phyloP scores from a whole-genome alignment of 1,140 invertebrate species.

The Leptestheria dahalacensis region DNA sequence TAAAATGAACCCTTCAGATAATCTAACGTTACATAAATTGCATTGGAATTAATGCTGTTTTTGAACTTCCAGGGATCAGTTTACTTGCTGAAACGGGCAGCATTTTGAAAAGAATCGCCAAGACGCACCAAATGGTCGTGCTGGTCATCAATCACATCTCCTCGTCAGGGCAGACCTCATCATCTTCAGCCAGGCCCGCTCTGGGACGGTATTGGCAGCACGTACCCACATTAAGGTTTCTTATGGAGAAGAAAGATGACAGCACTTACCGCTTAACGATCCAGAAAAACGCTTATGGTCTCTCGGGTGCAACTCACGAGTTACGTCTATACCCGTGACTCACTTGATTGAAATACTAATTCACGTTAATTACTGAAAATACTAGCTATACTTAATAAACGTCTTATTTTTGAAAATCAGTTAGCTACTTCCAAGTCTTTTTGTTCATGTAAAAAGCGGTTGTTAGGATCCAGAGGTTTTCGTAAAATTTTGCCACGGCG shows the following conservation, averaged over 20 bases:
- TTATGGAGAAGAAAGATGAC: not conserved
- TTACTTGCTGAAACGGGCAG: conserved; percentile 3
- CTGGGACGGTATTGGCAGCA: not conserved
- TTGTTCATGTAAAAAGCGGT: no score
- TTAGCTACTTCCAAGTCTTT: no score
- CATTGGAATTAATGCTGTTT: not conserved
- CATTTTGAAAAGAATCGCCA: not conserved
- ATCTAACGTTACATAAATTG: not conserved
- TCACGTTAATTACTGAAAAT: not conserved
- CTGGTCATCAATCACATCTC: conserved; percentile 6
- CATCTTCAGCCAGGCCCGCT: not conserved
- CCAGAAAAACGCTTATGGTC: not conserved
- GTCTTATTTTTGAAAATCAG: no score
- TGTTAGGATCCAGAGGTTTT: no score
- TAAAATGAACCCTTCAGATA: not conserved
- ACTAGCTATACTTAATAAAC: no score
- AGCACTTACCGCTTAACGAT: not conserved
- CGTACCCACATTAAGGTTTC: not conserved
- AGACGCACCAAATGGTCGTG: not conserved
- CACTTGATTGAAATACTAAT: no score
- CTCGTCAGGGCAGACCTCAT: not conserved
- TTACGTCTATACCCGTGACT: not conserved
- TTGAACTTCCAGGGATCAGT: not conserved
- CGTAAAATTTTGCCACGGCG: no score
- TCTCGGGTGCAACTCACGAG: not conserved